phyloP scores from a whole-genome alignment of 2,113 vertebrate genomes.

The Cromileptes altivelis region DNA sequence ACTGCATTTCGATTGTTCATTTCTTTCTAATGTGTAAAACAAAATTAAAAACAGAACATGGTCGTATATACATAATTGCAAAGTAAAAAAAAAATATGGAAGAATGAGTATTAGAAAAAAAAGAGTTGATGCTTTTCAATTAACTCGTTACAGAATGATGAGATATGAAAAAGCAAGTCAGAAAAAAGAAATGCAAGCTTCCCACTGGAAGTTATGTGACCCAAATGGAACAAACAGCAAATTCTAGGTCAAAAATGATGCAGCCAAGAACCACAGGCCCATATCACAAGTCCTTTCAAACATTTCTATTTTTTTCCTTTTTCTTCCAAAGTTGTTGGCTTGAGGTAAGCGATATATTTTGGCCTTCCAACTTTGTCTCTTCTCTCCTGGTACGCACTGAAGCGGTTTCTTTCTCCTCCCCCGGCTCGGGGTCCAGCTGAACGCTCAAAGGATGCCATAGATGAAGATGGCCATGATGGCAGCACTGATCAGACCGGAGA shows the following conservation, averaged over 20 bases:
- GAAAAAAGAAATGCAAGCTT: conserved; percentile 64
- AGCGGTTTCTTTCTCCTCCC: conserved; percentile 48
- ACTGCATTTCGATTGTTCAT: conserved; percentile 79
- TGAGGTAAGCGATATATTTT: conserved; percentile 69
- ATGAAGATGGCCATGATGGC: conserved; percentile 95
- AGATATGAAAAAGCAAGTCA: conserved; percentile 69
- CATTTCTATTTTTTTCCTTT: conserved; percentile 29
- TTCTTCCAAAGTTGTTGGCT: conserved; percentile 56
- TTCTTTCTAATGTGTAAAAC: conserved; percentile 63
- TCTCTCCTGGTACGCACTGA: conserved; percentile 33
- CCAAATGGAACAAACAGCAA: conserved; percentile 58
- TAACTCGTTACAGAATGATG: conserved; percentile 73
- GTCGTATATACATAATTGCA: conserved; percentile 76
- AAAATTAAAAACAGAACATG: conserved; percentile 52
- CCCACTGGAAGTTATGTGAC: conserved; percentile 51
- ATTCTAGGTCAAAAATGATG: conserved; percentile 61
- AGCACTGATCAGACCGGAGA: conserved; percentile 95
- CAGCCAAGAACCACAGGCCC: conserved; percentile 75
- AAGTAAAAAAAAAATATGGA: conserved; percentile 62
- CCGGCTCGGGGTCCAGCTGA: conserved; percentile 3
- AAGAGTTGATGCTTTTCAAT: conserved; percentile 32
- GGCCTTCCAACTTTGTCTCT: conserved; percentile 56
- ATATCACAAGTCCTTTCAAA: conserved; percentile 53
- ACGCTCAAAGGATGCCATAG: conserved; percentile 73
- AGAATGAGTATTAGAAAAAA: conserved; percentile 49